These are phyloP conservation scores for Ctena decussata DNA, from an alignment of 2,888 invertebrate genomes.

Conservation along the genomic window DNA sequence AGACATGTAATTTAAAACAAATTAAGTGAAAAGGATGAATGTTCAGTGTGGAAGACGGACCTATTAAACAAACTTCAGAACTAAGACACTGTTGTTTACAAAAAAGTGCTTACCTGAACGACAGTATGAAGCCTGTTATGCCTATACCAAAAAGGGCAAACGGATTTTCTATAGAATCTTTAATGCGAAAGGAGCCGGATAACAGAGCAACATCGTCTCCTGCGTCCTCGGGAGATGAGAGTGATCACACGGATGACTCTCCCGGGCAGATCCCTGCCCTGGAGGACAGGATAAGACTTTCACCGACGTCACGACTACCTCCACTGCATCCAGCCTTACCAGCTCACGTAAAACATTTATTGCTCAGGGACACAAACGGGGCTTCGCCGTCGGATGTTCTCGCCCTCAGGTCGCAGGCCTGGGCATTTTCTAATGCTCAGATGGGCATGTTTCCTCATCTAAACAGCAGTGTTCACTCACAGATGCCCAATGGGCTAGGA, in stretches of 20 bases:
- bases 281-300: slow-evolving; percentile 13
- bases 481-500: slow-evolving; percentile 9
- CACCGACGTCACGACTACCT: slow-evolving; percentile 37
- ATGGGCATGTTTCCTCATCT: slow-evolving; percentile 33
- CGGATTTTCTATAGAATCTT: slow-evolving; percentile 62
- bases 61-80: too few relatives aligned
- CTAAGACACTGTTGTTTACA: too few relatives aligned
- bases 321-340: slow-evolving; percentile 58
- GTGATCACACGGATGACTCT: slow-evolving; percentile 40
- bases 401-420: slow-evolving; percentile 45
- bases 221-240: slow-evolving; percentile 46
- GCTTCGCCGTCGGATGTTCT: slow-evolving; percentile 33
- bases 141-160: slow-evolving; percentile 53
- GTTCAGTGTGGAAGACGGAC: too few relatives aligned
- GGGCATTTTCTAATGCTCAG: slow-evolving; percentile 45
- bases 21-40: too few relatives aligned
- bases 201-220: slow-evolving; percentile 5
- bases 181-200: slow-evolving; percentile 45
- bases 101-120: not conserved
- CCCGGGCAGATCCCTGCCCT: not conserved
- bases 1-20: too few relatives aligned
- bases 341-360: slow-evolving; percentile 50
- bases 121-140: slow-evolving; percentile 30
- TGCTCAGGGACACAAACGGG: slow-evolving; percentile 34
- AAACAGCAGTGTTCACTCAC: not conserved